A percentile compares a stretch with the other conserved stretches of the same genome.
Conservation (phyloP, 2,888 invertebrate species). For the Osmoderma eremita region DNA sequence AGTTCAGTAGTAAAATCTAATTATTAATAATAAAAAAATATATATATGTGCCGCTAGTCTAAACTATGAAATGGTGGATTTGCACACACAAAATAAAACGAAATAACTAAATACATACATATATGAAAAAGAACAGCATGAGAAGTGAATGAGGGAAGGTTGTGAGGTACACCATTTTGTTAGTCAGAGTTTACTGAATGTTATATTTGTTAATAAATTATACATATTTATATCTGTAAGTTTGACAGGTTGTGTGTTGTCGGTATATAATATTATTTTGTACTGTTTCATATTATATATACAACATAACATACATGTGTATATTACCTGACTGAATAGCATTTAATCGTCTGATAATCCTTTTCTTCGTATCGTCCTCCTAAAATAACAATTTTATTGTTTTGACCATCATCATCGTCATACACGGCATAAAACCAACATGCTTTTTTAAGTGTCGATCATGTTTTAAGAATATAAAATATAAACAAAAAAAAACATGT, state of each 20-base stretch:
- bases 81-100: constrained; percentile 33
- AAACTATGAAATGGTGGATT: constrained; percentile 48
- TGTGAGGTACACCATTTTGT: constrained; percentile 52
- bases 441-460: too few species aligned
- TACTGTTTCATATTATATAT: constrained; percentile 25
- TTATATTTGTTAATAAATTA: constrained; percentile 64
- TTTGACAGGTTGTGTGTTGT: constrained; percentile 55
- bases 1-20: constrained; percentile 59
- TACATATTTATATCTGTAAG: constrained; percentile 61
- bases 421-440: too few species aligned
- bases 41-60: constrained; percentile 60
- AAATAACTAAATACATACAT: neutral
- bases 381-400: neutral
- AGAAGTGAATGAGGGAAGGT: constrained; percentile 6
- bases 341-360: constrained; percentile 19
- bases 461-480: too few species aligned
- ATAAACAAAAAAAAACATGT: too few species aligned
- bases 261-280: constrained; percentile 52
- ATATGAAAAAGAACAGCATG: neutral
- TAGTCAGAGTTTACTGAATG: constrained; percentile 61
- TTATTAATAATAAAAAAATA: constrained; percentile 54
- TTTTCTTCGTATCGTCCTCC: constrained; percentile 12
- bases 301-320: neutral
- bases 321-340: constrained; percentile 37
- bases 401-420: neutral